Base-by-base conservation (phyloP, 2,797 vertebrate genomes). In the Phrynocephalus vlangalii region DNA sequence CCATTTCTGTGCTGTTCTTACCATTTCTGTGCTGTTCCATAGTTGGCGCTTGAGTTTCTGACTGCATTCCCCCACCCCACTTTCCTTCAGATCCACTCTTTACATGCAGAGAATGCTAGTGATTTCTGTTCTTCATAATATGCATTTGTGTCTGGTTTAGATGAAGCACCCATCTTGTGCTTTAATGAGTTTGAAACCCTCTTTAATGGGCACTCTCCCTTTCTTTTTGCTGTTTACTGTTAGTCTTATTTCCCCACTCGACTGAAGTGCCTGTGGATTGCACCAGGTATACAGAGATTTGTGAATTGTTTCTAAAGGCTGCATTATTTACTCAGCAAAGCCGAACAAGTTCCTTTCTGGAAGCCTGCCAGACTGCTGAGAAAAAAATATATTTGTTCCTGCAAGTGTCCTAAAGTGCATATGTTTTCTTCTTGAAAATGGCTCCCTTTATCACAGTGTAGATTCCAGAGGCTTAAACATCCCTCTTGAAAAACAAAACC, bases 231-330 rank as follows among this genome's bases (percentile, higher is more conserved):
- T 44, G 9, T n/a, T 8, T 38, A 38, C 82, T 92, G 92, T 30
- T 82, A 90, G 89, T 94, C 68, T 91, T 93, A n/a, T 92, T 94
- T 77, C 90, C 87, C 84, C 56, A 93, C 91, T 96, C 94, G 89
- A 89, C 85, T 93, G 88, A 86, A 90, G 88, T 93, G 66, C 94
- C 94, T 94, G 85, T 94, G 92, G 93, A 95, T 93, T 94, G 92
- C 88, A 92, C 92, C 93, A 93, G 90, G 91, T 95, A 89, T 94
- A 92, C 90, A 92, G 84, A 92, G 89, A 94, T 94, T 93, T 95
- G 93, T 94, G 94, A 80, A 94, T 95, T 93, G 91, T 94, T 94
- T 94, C 90, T 92, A 93, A 95, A 93, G 90, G 85, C 86, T 91
- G 90, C 92, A 90, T 95, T 93, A 94, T 95, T 95, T 93, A 94